Evolutionary conservation across 2,888 invertebrate species (phyloP), one percentile per base, ranked within the genome.

Genomic region (Parelbella ahira): DNA sequence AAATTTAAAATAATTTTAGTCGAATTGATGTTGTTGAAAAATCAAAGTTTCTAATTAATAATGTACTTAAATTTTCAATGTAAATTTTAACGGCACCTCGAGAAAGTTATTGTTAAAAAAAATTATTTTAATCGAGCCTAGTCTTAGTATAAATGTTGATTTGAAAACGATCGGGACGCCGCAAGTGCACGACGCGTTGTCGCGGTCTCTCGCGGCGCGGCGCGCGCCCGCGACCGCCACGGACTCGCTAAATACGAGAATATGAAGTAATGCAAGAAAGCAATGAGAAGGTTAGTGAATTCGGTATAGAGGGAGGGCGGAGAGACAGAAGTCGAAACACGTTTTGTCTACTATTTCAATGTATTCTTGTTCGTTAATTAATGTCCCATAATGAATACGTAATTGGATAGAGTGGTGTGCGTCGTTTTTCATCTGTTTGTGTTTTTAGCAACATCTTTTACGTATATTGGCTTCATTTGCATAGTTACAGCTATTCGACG

Each of bases 271-370:
- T 70, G 79, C 69, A 58, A 57, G 71, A 58, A 73, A 73, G 78
- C 80, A 75, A 77, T 73, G 77, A 75, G 77, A 84, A 87, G 86
- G 86, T 87, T 86, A 86, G 86, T 84, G 86, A 82, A 77, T 81
- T 76, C 58, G 78, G 76, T 69, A 68, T 65, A 71, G 73, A 66
- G 60, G 56, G 34, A 27, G 27, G 53, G 57, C 61, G 61, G 60
- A 64, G 64, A 62, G 68, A 58, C 53, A 60, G 61, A 56, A 53
- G 49, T 45, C 47, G 58, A 63, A 51, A 59, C 62, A 58, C 48
- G 57, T 63, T 64, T 68, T 67, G 63, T 64, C 65, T 55, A 54
- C 54, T 58, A 64, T 68, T 73, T 76, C 70, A 63, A 74, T 78
- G 74, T 73, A 72, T 68, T 67, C 64, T 63, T 64, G 67, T 72